Conservation (phyloP, 1,140 invertebrate species). For the Diprion similis region DNA sequence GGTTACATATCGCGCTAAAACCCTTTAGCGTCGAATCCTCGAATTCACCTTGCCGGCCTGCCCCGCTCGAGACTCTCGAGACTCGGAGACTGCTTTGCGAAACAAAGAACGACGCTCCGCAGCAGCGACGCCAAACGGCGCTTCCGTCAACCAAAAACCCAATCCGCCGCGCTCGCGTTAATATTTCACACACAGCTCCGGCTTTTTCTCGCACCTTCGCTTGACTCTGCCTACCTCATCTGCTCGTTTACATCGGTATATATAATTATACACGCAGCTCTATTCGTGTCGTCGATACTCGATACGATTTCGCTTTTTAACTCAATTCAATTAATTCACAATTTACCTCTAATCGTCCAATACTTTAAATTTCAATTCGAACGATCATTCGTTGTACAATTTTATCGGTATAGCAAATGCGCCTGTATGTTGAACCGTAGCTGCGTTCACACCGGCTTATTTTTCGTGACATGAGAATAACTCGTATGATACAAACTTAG, state of each 20-base stretch:
- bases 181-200: not conserved
- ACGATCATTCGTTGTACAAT: too few species aligned
- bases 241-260: not conserved
- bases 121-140: constrained; percentile 28
- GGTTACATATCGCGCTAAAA: not conserved
- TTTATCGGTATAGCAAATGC: too few species aligned
- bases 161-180: not conserved
- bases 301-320: too few species aligned
- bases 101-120: constrained; percentile 62
- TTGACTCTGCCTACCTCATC: too few species aligned
- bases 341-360: too few species aligned
- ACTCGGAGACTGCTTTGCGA: constrained; percentile 52
- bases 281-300: not conserved
- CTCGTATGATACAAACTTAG: too few species aligned
- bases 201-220: not conserved
- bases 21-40: not conserved
- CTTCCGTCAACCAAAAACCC: not conserved
- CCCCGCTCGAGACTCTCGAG: constrained; percentile 36
- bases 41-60: constrained; percentile 48
- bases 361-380: too few species aligned
- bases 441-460: too few species aligned
- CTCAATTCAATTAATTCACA: too few species aligned
- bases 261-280: not conserved
- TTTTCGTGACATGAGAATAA: too few species aligned
- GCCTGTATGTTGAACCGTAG: too few species aligned